Evolutionary conservation across 2,113 vertebrate species (phyloP).

Genomic region (Mustela lutreola): DNA sequence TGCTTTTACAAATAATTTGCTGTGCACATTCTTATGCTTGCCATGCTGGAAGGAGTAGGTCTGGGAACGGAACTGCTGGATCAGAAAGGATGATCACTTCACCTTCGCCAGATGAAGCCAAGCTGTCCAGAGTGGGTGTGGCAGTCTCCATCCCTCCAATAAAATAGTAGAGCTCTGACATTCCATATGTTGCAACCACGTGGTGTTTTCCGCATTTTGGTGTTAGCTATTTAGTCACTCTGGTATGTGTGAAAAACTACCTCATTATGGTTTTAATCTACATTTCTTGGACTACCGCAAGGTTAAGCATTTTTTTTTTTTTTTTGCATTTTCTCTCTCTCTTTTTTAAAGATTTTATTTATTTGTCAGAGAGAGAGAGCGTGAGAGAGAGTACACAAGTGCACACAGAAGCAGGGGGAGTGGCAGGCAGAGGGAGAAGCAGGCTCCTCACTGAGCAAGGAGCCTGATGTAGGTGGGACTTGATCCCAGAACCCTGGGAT

Average conservation of each 20-base stretch:
- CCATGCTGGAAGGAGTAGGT: background rate
- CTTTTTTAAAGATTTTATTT: no score
- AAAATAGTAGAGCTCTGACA: background rate
- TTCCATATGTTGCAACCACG: background rate
- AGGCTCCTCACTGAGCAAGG: no score
- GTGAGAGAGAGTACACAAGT: no score
- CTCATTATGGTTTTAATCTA: background rate
- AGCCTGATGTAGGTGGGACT: no score
- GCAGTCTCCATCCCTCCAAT: background rate
- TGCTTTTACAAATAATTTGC: conserved; percentile 5
- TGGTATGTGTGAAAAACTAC: background rate
- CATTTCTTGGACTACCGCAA: background rate
- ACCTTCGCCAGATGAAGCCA: background rate
- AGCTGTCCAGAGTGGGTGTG: background rate
- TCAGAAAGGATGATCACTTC: background rate
- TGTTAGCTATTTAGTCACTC: background rate
- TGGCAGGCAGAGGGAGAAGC: no score
- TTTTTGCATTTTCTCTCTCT: conserved; percentile 1
- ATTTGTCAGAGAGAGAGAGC: no score
- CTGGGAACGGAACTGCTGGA: background rate
- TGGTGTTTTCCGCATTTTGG: background rate
- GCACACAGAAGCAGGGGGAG: no score
- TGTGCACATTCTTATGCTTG: background rate
- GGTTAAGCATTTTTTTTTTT: background rate
- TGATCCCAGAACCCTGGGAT: no score